Evolutionary conservation across 2,797 vertebrate genomes (phyloP).

Genomic region (Galaxias olidus): DNA sequence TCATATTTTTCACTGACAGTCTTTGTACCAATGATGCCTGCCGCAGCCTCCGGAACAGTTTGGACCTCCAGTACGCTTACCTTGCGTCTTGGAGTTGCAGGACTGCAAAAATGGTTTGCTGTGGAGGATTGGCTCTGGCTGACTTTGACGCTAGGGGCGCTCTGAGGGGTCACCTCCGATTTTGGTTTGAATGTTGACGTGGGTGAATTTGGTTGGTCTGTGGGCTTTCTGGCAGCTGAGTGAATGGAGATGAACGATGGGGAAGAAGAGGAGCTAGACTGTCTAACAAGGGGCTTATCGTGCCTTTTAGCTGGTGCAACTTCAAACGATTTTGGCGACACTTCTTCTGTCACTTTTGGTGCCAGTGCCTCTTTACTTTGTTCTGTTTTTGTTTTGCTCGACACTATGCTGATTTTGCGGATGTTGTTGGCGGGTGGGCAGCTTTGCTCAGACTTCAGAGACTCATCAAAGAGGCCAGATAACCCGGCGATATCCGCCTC

Average conservation of each 20-base stretch:
- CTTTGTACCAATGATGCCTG: constrained; percentile 76
- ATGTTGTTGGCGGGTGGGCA: constrained; percentile 71
- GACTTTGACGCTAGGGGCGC: constrained; percentile 19
- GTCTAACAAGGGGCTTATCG: constrained; percentile 51
- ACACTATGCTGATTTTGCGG: constrained; percentile 80
- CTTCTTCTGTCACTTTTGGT: constrained; percentile 16
- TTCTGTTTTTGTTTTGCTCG: constrained; percentile 76
- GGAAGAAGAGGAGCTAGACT: constrained; percentile 77
- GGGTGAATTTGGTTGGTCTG: constrained; percentile 60
- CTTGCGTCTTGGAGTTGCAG: constrained; percentile 67
- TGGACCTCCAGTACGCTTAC: constrained; percentile 82
- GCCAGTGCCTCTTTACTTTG: constrained; percentile 39
- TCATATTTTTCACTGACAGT: constrained; percentile 84
- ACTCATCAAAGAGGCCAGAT: constrained; percentile 85
- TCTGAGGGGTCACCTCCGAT: constrained; percentile 19
- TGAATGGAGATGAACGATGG: constrained; percentile 89
- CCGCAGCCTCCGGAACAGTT: constrained; percentile 67
- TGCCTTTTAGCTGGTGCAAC: not conserved
- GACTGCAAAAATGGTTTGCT: constrained; percentile 47
- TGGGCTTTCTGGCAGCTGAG: constrained; percentile 82
- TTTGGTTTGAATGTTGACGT: constrained; percentile 59
- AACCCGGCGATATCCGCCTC: constrained; percentile 81
- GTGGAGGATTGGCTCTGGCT: constrained; percentile 17
- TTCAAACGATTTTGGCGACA: constrained; percentile 32
- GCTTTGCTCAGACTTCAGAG: constrained; percentile 72